Percentiles rank a stretch among this genome's conserved stretches.
phyloP scores from a whole-genome alignment of 2,113 vertebrate genomes.

The Ophiodon elongatus region DNA sequence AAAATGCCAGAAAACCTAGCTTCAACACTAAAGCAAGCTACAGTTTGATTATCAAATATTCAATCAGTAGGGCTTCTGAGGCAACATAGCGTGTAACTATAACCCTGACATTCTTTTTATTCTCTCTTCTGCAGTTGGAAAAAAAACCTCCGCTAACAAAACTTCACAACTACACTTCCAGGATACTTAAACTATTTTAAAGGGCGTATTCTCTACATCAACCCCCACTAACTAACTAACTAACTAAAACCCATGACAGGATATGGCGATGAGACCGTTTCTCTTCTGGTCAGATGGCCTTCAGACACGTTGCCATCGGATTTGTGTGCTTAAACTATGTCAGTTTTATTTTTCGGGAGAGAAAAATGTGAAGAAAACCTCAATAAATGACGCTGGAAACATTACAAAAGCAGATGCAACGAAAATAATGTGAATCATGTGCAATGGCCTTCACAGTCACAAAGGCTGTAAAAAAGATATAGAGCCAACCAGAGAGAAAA shows the following conservation, averaged over 20 bases:
- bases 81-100: neutral
- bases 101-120: neutral
- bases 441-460: neutral
- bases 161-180: neutral
- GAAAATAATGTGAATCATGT: neutral
- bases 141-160: neutral
- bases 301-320: neutral
- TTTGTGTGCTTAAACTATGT: neutral
- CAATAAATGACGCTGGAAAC: neutral
- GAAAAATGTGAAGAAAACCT: neutral
- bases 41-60: neutral
- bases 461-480: neutral
- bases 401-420: neutral
- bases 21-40: neutral
- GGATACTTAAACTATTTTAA: neutral
- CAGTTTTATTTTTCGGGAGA: neutral
- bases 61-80: neutral
- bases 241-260: neutral
- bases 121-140: neutral
- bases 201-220: neutral
- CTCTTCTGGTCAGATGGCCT: neutral
- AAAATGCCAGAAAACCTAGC: neutral
- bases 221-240: neutral
- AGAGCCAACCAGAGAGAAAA: neutral
- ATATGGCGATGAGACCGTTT: neutral